A percentile compares a stretch with the other conserved stretches of the same genome.
Conservation (phyloP, 2,797 vertebrate genomes). For the Neosilurus hyrtlii region DNA sequence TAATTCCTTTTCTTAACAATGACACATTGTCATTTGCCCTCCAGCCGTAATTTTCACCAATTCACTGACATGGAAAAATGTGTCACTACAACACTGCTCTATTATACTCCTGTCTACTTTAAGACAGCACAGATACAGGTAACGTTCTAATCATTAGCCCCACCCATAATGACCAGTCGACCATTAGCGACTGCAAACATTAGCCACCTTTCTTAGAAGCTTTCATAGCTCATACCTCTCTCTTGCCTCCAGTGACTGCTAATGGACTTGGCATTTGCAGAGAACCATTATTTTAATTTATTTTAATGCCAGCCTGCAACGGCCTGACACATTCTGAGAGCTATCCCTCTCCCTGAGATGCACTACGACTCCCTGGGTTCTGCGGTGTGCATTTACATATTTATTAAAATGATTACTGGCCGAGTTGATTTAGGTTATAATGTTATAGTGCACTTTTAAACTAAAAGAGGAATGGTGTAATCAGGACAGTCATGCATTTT, state of each 20-base stretch:
- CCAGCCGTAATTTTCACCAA: background rate
- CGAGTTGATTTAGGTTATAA: constrained; percentile 47
- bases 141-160: constrained; percentile 53
- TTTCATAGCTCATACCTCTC: constrained; percentile 52
- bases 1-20: background rate
- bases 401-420: constrained; percentile 52
- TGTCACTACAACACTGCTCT: constrained; percentile 17
- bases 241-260: constrained; percentile 44
- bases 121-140: constrained; percentile 38
- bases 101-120: constrained; percentile 20
- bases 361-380: constrained; percentile 34
- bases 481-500: constrained; percentile 33
- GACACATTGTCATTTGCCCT: constrained; percentile 12
- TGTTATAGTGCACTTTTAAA: constrained; percentile 41
- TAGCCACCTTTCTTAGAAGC: constrained; percentile 51
- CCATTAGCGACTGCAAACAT: constrained; percentile 57
- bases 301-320: constrained; percentile 52
- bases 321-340: constrained; percentile 48
- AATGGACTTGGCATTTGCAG: constrained; percentile 60
- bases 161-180: constrained; percentile 52
- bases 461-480: constrained; percentile 26
- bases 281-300: constrained; percentile 57
- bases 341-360: constrained; percentile 49
- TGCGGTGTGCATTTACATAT: constrained; percentile 54
- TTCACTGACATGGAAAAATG: constrained; percentile 5